A percentile compares a stretch with the other conserved stretches of the same genome.
These are phyloP conservation scores for Brachyhypopomus gauderio DNA, from an alignment of 2,113 vertebrate species.

Conservation along the genomic window DNA sequence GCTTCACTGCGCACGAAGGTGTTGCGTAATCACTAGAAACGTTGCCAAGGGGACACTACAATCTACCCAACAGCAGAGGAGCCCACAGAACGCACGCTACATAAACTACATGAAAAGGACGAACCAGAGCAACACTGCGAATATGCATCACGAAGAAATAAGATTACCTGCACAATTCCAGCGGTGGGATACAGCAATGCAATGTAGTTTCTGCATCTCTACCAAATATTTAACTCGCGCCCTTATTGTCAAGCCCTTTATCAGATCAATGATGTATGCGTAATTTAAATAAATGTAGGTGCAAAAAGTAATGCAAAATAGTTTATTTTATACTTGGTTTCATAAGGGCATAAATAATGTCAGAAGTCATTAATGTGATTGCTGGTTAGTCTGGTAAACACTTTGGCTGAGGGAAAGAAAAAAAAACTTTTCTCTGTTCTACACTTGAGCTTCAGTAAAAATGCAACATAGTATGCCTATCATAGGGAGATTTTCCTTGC, in stretches of 20 bases:
- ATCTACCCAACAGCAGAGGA: constrained; percentile 20
- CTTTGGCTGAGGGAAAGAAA: no score
- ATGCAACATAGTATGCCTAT: background rate
- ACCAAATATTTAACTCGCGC: background rate
- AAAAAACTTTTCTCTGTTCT: background rate
- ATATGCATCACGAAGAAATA: background rate
- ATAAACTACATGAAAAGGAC: background rate
- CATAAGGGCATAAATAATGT: no score
- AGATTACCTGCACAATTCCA: background rate
- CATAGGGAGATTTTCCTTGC: no score
- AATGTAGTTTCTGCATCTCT: background rate
- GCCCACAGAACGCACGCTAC: background rate
- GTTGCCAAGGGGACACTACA: constrained; percentile 11
- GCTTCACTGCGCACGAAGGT: background rate
- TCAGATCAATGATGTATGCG: no score
- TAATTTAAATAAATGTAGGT: no score
- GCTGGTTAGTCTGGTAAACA: no score
- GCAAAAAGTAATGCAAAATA: no score
- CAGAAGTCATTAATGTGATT: no score
- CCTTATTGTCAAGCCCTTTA: no score
- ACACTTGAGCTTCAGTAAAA: background rate
- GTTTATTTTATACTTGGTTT: no score
- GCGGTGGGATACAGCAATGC: background rate
- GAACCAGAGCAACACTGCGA: background rate
- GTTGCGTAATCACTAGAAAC: background rate